phyloP scores from a whole-genome alignment of 2,797 vertebrate species.

The Pogoniulus pusillus region DNA sequence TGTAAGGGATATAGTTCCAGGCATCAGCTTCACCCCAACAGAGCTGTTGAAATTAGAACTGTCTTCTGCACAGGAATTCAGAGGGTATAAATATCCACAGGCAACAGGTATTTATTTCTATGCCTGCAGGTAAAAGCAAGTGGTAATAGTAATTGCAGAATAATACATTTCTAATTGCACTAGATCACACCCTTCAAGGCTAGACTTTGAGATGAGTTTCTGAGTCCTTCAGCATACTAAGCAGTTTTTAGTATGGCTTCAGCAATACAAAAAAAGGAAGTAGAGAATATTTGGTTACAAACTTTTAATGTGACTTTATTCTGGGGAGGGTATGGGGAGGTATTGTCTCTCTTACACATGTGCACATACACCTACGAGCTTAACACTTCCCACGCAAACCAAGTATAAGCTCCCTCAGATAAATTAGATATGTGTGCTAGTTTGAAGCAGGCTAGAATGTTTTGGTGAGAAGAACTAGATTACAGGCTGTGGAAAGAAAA shows the following conservation, averaged over 20 bases:
- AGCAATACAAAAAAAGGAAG: background rate
- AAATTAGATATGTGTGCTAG: background rate
- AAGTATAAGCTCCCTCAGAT: background rate
- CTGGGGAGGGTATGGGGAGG: background rate
- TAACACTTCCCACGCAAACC: background rate
- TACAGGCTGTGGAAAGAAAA: too few species aligned
- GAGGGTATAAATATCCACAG: conserved; percentile 44
- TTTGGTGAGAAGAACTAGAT: too few species aligned
- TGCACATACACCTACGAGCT: background rate
- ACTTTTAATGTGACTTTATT: background rate
- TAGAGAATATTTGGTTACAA: background rate
- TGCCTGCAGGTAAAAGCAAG: conserved; percentile 49
- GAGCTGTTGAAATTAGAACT: conserved; percentile 19
- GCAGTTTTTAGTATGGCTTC: background rate
- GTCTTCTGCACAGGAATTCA: conserved; percentile 18
- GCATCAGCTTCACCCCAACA: background rate
- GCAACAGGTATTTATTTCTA: conserved; percentile 63
- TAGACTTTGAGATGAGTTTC: conserved; percentile 52
- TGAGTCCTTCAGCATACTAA: conserved; percentile 53
- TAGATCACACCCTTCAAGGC: conserved; percentile 49
- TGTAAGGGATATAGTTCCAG: background rate
- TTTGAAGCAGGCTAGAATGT: too few species aligned
- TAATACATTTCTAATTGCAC: conserved; percentile 67
- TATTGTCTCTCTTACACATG: background rate
- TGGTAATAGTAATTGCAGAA: conserved; percentile 61